A percentile compares a stretch with the other conserved stretches of the same genome.
phyloP scores from a whole-genome alignment of 1,140 invertebrate genomes.

The Hydropsyche tenuis region DNA sequence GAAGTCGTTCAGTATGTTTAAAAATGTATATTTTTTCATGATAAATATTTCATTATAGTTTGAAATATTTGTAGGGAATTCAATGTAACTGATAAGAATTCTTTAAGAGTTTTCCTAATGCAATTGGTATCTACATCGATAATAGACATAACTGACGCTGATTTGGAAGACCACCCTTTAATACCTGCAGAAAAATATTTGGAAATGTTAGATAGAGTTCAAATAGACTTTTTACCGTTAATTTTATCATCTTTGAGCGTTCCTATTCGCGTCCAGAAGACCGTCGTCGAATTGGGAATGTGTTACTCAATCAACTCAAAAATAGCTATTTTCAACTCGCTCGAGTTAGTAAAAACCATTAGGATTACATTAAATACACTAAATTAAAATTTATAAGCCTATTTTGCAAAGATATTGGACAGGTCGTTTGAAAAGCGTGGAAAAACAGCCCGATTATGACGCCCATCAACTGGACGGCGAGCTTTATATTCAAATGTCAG shows the following conservation, averaged over 20 bases:
- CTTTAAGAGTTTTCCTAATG: constrained; percentile 32
- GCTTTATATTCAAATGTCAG: constrained; percentile 39
- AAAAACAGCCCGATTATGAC: not conserved
- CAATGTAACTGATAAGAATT: constrained; percentile 30
- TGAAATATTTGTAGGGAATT: constrained; percentile 26
- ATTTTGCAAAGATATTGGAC: constrained; percentile 41
- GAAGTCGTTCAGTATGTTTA: constrained; percentile 41
- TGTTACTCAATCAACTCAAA: constrained; percentile 71
- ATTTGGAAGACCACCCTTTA: constrained; percentile 34
- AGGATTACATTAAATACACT: not conserved
- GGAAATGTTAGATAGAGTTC: constrained; percentile 33
- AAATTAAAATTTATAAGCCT: not conserved
- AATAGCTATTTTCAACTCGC: constrained; percentile 56
- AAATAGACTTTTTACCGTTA: constrained; percentile 36
- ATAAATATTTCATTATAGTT: too few species aligned
- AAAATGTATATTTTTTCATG: not conserved
- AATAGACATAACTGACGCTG: constrained; percentile 23
- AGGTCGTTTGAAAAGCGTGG: constrained; percentile 11
- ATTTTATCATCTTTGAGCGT: constrained; percentile 58
- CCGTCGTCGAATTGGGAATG: constrained; percentile 69
- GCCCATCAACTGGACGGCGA: constrained; percentile 46
- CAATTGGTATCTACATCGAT: constrained; percentile 25
- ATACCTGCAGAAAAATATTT: constrained; percentile 37
- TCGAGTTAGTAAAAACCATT: constrained; percentile 51
- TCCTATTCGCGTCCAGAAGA: constrained; percentile 57